These are phyloP conservation scores for Hyles vespertilio DNA, from an alignment of 1,140 invertebrate genomes.

Conservation along the genomic window DNA sequence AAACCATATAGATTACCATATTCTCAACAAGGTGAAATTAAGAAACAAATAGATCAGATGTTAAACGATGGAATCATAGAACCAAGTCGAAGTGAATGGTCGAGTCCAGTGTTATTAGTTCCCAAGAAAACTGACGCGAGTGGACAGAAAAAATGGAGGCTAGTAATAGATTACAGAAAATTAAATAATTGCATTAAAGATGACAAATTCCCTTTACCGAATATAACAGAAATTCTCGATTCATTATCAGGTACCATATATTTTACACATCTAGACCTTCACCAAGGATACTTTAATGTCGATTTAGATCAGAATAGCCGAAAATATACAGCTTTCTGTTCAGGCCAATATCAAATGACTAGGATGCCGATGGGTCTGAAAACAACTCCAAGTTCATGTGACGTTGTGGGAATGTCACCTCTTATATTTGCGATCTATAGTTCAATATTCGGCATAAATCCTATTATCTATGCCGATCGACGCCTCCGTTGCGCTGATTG, in stretches of 20 bases:
- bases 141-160: slow-evolving; percentile 17
- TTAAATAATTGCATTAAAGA: slow-evolving; percentile 22
- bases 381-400: slow-evolving; percentile 28
- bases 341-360: slow-evolving; percentile 42
- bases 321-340: slow-evolving; percentile 62
- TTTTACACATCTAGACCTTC: slow-evolving; percentile 72
- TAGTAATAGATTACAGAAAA: slow-evolving; percentile 25
- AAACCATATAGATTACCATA: slow-evolving; percentile 20
- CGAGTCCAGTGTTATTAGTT: slow-evolving; percentile 20
- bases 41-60: slow-evolving; percentile 18
- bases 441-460: too few species aligned
- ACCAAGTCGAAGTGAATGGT: slow-evolving; percentile 12
- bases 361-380: slow-evolving; percentile 17
- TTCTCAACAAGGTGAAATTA: slow-evolving; percentile 14
- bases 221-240: slow-evolving; percentile 16
- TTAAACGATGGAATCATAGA: slow-evolving; percentile 18
- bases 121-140: slow-evolving; percentile 16
- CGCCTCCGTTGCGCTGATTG: too few species aligned
- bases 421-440: too few species aligned
- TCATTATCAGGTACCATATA: slow-evolving; percentile 46
- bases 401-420: too few species aligned
- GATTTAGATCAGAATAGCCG: slow-evolving; percentile 44
- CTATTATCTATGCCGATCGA: too few species aligned
- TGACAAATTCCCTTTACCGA: slow-evolving; percentile 15
- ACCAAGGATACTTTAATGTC: slow-evolving; percentile 74